These are phyloP conservation scores for Bibio marci DNA, from an alignment of 2,888 invertebrate genomes.

Conservation along the genomic window DNA sequence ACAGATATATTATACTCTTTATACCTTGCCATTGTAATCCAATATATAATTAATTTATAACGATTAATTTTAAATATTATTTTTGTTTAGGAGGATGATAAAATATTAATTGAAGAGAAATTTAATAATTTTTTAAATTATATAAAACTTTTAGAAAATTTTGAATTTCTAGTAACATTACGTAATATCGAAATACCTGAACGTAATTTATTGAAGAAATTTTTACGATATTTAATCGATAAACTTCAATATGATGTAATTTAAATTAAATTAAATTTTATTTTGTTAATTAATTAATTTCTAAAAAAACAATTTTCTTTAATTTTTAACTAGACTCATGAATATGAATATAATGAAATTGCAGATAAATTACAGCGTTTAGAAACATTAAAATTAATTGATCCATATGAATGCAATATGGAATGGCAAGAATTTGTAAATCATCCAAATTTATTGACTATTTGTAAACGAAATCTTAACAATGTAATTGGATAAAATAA, in stretches of 20 bases:
- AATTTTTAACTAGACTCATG: not conserved
- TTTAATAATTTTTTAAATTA: conserved; percentile 18
- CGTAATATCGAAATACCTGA: conserved; percentile 21
- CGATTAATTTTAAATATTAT: not conserved
- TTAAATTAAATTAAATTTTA: not conserved
- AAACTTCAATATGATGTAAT: conserved; percentile 17
- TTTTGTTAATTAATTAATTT: not conserved
- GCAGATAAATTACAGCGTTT: conserved; percentile 25
- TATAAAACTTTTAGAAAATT: too few species aligned
- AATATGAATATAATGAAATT: conserved; percentile 19
- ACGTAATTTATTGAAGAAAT: conserved; percentile 18
- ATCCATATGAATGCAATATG: conserved; percentile 25
- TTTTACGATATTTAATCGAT: conserved; percentile 19
- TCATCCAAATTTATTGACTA: conserved; percentile 19
- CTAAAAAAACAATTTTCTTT: not conserved
- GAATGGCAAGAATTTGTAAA: conserved; percentile 28
- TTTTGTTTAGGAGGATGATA: conserved; percentile 11
- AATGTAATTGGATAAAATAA: too few species aligned
- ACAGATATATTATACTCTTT: too few species aligned
- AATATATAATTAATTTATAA: too few species aligned
- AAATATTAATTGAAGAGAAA: conserved; percentile 12
- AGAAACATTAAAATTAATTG: conserved; percentile 24
- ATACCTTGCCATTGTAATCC: too few species aligned
- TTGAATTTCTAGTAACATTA: conserved; percentile 21
- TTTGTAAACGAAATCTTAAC: too few species aligned